Base-by-base conservation (phyloP, 2,888 invertebrate species). In the Apamea crenata region DNA sequence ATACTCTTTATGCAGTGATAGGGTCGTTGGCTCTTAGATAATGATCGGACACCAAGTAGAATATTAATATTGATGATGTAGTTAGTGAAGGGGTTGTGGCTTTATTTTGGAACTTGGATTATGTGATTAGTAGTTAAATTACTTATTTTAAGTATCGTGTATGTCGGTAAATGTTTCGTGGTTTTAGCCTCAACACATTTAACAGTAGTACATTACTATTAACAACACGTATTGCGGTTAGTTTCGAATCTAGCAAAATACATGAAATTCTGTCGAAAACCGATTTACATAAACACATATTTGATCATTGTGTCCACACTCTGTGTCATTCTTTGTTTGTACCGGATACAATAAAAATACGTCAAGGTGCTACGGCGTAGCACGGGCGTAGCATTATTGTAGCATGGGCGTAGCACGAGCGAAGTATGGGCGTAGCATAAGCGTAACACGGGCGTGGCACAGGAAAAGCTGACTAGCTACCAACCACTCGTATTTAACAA, bases 1-100 rank as follows among this genome's bases (percentile, higher is more conserved):
- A 82, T 81, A 47, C 50, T 36, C 50, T 25, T 77, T 88, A 44
- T 77, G 76, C 73, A 66, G 72, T 59, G 63, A 77, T 80, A 40
- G 66, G 68, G 68, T 75, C 74, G 70, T 77, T 78, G 66, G 74
- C 66, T 76, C 66, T 21, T 63, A 77, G 74, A 74, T 86, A 84
- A 86, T 81, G 61, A 75, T 88, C 69, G 68, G 18, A 73, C 36
- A 78, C 40, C 16, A 77, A 68, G 32, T 71, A 77, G 40, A 71
- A 73, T 77, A 66, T 77, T 71, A 82, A 77, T 80, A 84, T 78
- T 76, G 47, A 87, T 68, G 65, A 67, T 21, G 56, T 72, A 67
- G 56, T 77, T 63, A 73, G 65, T 61, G 14, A 44, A 40, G 7
- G 29, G 61, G 14, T 74, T 72, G 67, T 71, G 44, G 53, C 72